Conservation (phyloP, 2,113 vertebrate genomes). For the Phalacrocorax brasilianus region DNA sequence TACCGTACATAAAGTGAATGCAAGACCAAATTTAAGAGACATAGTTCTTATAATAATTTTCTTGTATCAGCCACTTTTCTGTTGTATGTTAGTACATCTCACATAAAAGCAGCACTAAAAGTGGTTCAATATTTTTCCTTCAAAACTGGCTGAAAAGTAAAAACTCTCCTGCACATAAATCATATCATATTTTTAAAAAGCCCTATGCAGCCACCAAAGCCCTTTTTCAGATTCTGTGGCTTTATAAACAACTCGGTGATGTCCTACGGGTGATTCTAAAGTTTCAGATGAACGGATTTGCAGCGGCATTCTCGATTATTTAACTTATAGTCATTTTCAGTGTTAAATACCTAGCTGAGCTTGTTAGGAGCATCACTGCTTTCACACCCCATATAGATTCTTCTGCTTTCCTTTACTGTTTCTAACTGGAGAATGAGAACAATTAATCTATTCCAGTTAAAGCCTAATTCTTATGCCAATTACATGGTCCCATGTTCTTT, state of each 20-base stretch:
- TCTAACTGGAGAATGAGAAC: neutral
- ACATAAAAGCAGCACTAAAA: neutral
- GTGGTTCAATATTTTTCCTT: neutral
- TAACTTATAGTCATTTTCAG: neutral
- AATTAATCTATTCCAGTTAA: slow-evolving; percentile 47
- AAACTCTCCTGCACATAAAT: neutral
- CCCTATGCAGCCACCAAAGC: neutral
- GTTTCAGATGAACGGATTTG: neutral
- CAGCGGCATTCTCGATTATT: neutral
- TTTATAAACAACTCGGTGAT: neutral
- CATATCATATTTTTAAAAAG: neutral
- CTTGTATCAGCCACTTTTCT: neutral
- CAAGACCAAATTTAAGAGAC: neutral
- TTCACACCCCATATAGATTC: neutral
- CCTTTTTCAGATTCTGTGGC: neutral
- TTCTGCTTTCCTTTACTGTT: neutral
- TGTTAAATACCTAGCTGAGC: neutral
- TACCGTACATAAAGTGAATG: neutral
- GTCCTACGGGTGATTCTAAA: neutral
- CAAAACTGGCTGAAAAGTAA: neutral
- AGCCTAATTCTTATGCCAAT: slow-evolving; percentile 32
- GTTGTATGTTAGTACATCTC: neutral
- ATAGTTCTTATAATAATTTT: neutral
- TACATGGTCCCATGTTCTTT: slow-evolving; percentile 3
- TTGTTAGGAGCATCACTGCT: neutral